Evolutionary conservation across 2,797 vertebrate species (phyloP).

Genomic region (Harpagifer antarcticus): DNA sequence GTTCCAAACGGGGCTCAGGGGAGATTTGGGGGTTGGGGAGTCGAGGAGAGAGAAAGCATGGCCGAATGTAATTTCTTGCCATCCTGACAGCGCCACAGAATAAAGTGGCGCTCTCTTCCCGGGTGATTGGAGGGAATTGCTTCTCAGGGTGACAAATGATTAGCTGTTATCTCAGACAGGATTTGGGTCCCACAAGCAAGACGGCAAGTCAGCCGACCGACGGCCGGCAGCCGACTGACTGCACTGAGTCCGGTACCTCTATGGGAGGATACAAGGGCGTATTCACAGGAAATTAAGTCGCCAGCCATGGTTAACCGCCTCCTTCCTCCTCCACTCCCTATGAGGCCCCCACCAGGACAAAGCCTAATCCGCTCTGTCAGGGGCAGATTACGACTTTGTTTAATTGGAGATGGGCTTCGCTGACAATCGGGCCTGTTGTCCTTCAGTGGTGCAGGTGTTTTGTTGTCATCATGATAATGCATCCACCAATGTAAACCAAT

Average conservation of each 20-base stretch:
- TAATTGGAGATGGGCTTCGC: conserved; percentile 82
- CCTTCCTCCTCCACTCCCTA: conserved; percentile 7
- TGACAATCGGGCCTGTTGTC: conserved; percentile 64
- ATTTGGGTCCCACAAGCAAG: conserved; percentile 94
- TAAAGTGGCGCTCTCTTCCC: conserved; percentile 92
- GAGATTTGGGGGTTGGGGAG: conserved; percentile 66
- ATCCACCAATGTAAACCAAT: neutral
- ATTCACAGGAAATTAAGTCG: conserved; percentile 90
- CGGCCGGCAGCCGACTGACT: conserved; percentile 43
- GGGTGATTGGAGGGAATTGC: conserved; percentile 97
- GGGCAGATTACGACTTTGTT: conserved; percentile 87
- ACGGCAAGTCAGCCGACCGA: conserved; percentile 55
- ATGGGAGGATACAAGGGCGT: conserved; percentile 80
- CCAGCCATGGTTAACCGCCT: conserved; percentile 77
- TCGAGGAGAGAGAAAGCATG: conserved; percentile 84
- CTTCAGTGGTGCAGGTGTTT: conserved; percentile 64
- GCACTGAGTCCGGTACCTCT: conserved; percentile 95
- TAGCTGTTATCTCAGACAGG: conserved; percentile 95
- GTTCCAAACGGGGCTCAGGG: conserved; percentile 85
- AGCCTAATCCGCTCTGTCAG: conserved; percentile 89
- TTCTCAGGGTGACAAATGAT: conserved; percentile 98
- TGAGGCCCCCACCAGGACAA: conserved; percentile 78
- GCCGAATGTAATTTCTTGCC: conserved; percentile 95
- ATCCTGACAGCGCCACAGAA: conserved; percentile 92
- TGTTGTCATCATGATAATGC: conserved; percentile 35